Conservation (phyloP, 2,888 invertebrate genomes). For the Orthosia incerta region DNA sequence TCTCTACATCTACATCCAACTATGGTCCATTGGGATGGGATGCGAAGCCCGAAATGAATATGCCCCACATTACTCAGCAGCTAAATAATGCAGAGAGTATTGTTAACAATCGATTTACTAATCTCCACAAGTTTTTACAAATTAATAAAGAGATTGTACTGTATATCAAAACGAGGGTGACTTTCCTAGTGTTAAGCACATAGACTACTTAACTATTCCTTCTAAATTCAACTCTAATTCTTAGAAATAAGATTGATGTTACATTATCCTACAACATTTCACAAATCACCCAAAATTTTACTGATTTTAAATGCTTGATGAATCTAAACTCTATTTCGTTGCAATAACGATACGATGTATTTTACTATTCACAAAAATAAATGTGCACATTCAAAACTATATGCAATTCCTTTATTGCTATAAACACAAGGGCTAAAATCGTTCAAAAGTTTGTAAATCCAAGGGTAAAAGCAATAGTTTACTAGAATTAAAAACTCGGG, state of each 20-base stretch:
- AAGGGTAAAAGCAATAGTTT: conserved; percentile 1
- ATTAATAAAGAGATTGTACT: conserved; percentile 71
- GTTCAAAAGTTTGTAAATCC: neutral
- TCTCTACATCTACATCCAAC: no score
- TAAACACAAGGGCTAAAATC: conserved; percentile 1
- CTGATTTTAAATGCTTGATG: conserved; percentile 22
- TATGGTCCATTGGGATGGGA: neutral
- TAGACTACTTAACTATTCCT: neutral
- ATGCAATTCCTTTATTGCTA: neutral
- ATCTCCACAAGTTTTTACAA: conserved; percentile 73
- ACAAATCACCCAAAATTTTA: conserved; percentile 12
- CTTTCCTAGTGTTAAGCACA: conserved; percentile 56
- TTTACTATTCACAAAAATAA: conserved; percentile 36
- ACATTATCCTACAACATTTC: no score
- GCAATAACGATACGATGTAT: conserved; percentile 22
- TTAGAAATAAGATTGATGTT: neutral
- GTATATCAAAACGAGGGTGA: conserved; percentile 51
- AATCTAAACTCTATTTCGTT: conserved; percentile 28
- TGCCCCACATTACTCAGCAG: neutral
- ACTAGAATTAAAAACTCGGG: conserved; percentile 68
- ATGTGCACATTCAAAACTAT: neutral
- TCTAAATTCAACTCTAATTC: conserved; percentile 15
- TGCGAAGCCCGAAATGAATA: conserved; percentile 26
- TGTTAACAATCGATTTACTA: conserved; percentile 59
- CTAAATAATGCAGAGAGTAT: conserved; percentile 43